Percentiles rank a stretch among this genome's conserved stretches.
These are phyloP conservation scores for Oegoconia quadripuncta DNA, from an alignment of 2,888 invertebrate species.

Conservation along the genomic window DNA sequence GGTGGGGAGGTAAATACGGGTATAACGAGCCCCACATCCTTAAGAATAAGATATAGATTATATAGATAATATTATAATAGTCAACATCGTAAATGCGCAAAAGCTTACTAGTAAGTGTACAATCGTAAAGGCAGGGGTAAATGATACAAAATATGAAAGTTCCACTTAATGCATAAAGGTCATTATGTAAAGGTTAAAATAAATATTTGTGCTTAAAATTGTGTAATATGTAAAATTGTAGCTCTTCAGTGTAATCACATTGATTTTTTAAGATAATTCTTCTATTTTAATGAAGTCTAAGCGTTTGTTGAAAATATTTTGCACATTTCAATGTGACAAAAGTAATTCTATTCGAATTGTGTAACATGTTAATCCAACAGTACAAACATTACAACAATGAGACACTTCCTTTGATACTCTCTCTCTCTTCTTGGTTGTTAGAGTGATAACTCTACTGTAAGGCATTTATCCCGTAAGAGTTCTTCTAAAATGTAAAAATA, in stretches of 20 bases:
- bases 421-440: slow-evolving; percentile 38
- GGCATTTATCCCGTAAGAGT: slow-evolving; percentile 59
- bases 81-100: slow-evolving; percentile 76
- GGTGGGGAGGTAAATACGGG: too few relatives aligned
- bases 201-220: slow-evolving; percentile 39
- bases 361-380: not conserved
- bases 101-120: slow-evolving; percentile 63
- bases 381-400: slow-evolving; percentile 20
- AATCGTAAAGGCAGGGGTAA: slow-evolving; percentile 61
- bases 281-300: slow-evolving; percentile 20
- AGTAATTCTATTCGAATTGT: slow-evolving; percentile 3
- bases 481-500: slow-evolving; percentile 63
- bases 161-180: slow-evolving; percentile 37
- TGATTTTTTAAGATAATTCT: slow-evolving; percentile 16
- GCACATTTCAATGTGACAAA: too few relatives aligned
- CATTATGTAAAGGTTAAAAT: slow-evolving; percentile 38
- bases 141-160: slow-evolving; percentile 66
- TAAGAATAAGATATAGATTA: slow-evolving; percentile 40
- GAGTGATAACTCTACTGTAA: slow-evolving; percentile 63
- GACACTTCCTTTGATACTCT: slow-evolving; percentile 32
- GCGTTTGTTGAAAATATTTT: not conserved
- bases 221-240: slow-evolving; percentile 28
- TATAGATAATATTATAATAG: slow-evolving; percentile 60
- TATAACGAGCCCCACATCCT: slow-evolving; percentile 35
- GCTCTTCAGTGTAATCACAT: slow-evolving; percentile 37